Conservation (phyloP, 2,888 invertebrate genomes). For the Drosophila prolongata region DNA sequence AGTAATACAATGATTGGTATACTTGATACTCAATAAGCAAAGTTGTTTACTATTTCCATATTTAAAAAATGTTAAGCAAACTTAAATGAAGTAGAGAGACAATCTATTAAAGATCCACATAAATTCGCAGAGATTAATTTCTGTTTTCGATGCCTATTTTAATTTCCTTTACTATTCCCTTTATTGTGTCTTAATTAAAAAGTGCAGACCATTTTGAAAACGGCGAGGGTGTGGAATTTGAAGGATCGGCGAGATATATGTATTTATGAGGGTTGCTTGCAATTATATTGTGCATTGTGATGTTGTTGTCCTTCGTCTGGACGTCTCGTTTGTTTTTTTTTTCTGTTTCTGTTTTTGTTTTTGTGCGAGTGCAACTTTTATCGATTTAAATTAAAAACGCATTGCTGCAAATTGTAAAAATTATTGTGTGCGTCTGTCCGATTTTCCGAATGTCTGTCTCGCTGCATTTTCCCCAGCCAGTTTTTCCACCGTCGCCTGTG, state of each 20-base stretch:
- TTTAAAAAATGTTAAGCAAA: no score
- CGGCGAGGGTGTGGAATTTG: conserved; percentile 1
- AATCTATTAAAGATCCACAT: no score
- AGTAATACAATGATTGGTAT: no score
- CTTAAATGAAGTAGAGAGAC: no score
- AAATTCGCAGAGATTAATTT: not conserved
- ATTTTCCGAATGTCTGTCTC: conserved; percentile 33
- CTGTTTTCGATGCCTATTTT: no score
- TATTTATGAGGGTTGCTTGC: conserved; percentile 52
- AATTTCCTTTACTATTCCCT: conserved; percentile 1
- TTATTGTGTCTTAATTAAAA: conserved; percentile 54
- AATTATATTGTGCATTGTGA: conserved; percentile 69
- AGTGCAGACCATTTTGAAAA: conserved; percentile 38
- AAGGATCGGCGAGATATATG: conserved; percentile 10
- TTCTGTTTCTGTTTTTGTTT: conserved; percentile 58
- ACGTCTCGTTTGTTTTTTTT: conserved; percentile 36
- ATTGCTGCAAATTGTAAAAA: conserved; percentile 80
- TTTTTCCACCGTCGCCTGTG: conserved; percentile 26
- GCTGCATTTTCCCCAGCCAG: conserved; percentile 16
- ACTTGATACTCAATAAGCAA: no score
- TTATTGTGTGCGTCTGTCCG: conserved; percentile 55
- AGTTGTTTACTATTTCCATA: no score
- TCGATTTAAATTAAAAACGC: conserved; percentile 78
- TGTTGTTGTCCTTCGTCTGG: conserved; percentile 68
- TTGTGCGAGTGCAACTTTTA: conserved; percentile 76